Evolutionary conservation across 2,797 vertebrate species (phyloP).

Genomic region (Danionella dracula): DNA sequence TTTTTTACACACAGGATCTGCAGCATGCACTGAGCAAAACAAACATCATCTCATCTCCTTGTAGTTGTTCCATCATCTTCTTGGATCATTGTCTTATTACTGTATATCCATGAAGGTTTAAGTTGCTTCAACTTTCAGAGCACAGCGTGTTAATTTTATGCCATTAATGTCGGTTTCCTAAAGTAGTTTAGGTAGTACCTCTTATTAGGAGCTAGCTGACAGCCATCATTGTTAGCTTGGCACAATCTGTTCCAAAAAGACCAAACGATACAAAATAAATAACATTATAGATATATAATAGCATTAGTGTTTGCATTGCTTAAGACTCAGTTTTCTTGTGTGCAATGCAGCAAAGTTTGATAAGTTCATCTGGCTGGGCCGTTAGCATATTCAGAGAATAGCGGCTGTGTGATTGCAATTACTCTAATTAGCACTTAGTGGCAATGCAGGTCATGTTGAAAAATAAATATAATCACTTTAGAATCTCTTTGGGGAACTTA

Average conservation of each 20-base stretch:
- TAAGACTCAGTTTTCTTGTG: background rate
- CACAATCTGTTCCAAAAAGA: background rate
- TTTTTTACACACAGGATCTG: slow-evolving; percentile 37
- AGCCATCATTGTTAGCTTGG: background rate
- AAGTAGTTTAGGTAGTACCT: background rate
- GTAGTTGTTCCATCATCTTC: too few relatives aligned
- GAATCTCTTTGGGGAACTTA: slow-evolving; percentile 3
- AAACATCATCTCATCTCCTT: slow-evolving; percentile 35
- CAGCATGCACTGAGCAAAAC: slow-evolving; percentile 34
- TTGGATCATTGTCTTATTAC: slow-evolving; percentile 29
- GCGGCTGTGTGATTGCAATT: slow-evolving; percentile 29
- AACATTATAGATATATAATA: background rate
- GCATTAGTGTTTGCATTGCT: background rate
- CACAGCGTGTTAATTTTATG: background rate
- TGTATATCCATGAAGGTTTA: too few relatives aligned
- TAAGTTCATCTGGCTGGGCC: background rate
- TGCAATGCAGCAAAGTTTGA: background rate
- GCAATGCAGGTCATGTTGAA: slow-evolving; percentile 12
- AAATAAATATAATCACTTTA: slow-evolving; percentile 9
- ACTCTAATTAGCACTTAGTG: slow-evolving; percentile 23
- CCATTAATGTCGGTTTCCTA: background rate
- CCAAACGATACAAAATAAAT: background rate
- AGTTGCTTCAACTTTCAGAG: too few relatives aligned
- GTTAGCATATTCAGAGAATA: slow-evolving; percentile 32
- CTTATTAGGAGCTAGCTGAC: background rate